These are phyloP conservation scores for Nycticryphes semicollaris DNA, from an alignment of 2,113 vertebrate genomes.

Conservation along the genomic window DNA sequence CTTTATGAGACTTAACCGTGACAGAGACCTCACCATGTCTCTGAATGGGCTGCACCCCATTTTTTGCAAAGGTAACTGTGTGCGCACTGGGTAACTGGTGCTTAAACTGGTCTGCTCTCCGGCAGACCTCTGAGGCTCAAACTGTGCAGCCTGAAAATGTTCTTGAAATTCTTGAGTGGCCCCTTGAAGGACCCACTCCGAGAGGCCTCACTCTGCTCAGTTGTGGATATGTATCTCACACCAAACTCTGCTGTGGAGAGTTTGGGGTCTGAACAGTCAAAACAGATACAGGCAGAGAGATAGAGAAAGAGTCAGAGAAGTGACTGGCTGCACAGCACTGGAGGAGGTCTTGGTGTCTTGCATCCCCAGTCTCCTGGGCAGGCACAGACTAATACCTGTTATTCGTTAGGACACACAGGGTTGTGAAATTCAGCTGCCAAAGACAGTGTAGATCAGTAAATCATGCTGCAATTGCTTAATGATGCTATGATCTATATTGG, in stretches of 20 bases:
- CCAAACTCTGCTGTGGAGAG: neutral
- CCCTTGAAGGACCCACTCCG: neutral
- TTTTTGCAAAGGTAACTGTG: neutral
- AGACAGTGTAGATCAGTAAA: neutral
- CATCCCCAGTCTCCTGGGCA: neutral
- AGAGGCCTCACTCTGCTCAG: neutral
- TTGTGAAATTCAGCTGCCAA: neutral
- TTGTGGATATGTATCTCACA: neutral
- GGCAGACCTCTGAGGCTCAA: neutral
- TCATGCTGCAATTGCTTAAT: neutral
- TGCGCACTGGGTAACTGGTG: neutral
- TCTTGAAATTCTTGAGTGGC: neutral
- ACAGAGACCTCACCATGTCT: neutral
- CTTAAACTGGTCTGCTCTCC: neutral
- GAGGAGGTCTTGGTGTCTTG: neutral
- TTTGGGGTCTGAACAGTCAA: neutral
- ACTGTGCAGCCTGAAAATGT: neutral
- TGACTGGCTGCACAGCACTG: neutral
- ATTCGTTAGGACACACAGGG: neutral
- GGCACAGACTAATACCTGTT: neutral
- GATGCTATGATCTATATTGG: neutral
- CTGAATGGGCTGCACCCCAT: rapidly evolving
- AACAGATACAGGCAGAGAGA: neutral
- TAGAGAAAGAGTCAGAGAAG: neutral
- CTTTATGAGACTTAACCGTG: neutral